These are phyloP conservation scores for Artemia sp. DNA, from an alignment of 2,888 invertebrate species.

Conservation along the genomic window DNA sequence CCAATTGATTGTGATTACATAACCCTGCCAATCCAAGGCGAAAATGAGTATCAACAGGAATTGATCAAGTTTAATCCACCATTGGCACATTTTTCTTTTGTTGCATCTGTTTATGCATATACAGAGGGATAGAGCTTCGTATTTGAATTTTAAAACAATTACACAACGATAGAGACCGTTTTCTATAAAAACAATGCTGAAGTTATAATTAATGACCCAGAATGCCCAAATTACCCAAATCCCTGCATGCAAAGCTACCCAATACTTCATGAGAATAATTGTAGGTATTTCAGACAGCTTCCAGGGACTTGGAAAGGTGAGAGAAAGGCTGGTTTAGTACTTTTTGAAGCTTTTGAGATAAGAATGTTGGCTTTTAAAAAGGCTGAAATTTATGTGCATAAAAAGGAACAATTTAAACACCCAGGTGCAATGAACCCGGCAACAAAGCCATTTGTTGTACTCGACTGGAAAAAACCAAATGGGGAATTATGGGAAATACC, in stretches of 20 bases:
- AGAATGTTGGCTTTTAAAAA: neutral
- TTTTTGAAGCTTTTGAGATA: neutral
- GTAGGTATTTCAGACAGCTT: neutral
- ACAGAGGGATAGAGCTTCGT: neutral
- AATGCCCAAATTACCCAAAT: neutral
- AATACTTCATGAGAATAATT: neutral
- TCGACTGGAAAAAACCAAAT: too few species aligned
- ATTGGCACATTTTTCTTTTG: neutral
- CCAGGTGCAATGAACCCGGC: too few species aligned
- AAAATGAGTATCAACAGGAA: neutral
- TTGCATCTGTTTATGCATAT: neutral
- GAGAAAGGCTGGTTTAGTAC: neutral
- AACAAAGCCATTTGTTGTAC: too few species aligned
- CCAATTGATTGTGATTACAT: neutral
- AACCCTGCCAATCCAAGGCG: neutral
- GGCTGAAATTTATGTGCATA: neutral
- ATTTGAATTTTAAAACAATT: neutral
- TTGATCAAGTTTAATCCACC: neutral
- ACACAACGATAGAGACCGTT: neutral
- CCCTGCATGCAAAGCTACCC: neutral
- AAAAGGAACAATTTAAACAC: neutral
- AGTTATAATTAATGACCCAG: slow-evolving; percentile 3
- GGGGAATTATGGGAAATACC: too few species aligned
- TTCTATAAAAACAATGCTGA: neutral
- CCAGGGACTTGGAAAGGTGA: neutral